Evolutionary conservation across 1,140 invertebrate genomes (phyloP).

Genomic region (Orchestia grillus): DNA sequence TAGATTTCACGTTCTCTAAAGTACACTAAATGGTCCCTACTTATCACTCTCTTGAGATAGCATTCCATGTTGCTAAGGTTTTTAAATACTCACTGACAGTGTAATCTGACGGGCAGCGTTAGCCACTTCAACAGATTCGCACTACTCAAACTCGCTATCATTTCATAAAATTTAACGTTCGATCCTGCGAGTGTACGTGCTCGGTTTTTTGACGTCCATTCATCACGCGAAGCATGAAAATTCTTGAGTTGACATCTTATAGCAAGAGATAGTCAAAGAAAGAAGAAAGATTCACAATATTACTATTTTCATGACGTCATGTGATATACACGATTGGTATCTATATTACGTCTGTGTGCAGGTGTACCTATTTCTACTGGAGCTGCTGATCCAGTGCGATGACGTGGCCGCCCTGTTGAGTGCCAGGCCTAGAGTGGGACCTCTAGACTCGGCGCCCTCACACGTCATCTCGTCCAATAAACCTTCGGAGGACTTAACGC

Average conservation of each 20-base stretch:
- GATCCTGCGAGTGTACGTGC: too few relatives aligned
- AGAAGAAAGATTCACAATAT: not conserved
- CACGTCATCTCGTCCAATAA: not conserved
- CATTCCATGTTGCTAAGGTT: too few relatives aligned
- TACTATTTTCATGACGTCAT: not conserved
- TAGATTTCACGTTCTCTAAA: too few relatives aligned
- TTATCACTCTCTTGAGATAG: too few relatives aligned
- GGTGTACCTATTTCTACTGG: slow-evolving; percentile 76
- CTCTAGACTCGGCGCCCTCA: not conserved
- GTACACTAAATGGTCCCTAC: too few relatives aligned
- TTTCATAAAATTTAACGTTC: too few relatives aligned
- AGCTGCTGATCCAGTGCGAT: slow-evolving; percentile 72
- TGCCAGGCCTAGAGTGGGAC: not conserved
- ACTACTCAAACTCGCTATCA: too few relatives aligned
- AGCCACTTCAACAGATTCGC: too few relatives aligned
- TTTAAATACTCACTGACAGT: too few relatives aligned
- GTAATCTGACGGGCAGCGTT: too few relatives aligned
- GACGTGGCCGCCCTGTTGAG: not conserved
- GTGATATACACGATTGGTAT: not conserved
- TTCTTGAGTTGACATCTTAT: not conserved
- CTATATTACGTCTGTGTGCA: slow-evolving; percentile 67
- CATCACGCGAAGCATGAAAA: not conserved
- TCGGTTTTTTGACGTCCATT: not conserved
- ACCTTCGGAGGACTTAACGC: not conserved
- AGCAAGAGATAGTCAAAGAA: not conserved